Evolutionary conservation across 2,888 invertebrate genomes (phyloP).

Genomic region (Imbricaverruca yamaguchii): DNA sequence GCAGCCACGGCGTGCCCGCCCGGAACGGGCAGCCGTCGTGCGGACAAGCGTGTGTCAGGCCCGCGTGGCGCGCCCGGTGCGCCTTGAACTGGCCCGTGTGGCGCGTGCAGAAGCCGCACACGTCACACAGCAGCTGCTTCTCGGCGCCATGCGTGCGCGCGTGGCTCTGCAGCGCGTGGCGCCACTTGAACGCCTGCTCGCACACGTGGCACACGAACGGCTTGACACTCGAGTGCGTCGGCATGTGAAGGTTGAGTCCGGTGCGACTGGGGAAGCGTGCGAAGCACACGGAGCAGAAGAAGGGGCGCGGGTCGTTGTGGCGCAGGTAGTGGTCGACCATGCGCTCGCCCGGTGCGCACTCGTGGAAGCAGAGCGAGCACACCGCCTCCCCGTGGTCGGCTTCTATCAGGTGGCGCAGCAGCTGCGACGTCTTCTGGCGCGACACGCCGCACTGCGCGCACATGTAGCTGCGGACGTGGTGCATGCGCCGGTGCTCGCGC

Average conservation of each 20-base stretch:
- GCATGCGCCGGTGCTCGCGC: slow-evolving; percentile 19
- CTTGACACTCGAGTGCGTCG: slow-evolving; percentile 49
- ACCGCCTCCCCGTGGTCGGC: slow-evolving; percentile 37
- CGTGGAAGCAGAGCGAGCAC: slow-evolving; percentile 37
- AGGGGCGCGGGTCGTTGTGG: slow-evolving; percentile 47
- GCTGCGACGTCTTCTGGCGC: slow-evolving; percentile 12
- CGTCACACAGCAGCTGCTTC: slow-evolving; percentile 51
- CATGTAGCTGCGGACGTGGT: slow-evolving; percentile 20
- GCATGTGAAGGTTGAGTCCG: slow-evolving; percentile 47
- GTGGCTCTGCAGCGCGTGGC: slow-evolving; percentile 51
- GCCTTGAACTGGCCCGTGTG: slow-evolving; percentile 50
- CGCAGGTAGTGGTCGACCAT: background rate
- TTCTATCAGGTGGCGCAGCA: slow-evolving; percentile 23
- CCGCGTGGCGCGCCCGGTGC: slow-evolving; percentile 48
- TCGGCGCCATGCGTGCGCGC: slow-evolving; percentile 47
- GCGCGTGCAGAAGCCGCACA: slow-evolving; percentile 52
- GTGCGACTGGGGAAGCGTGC: slow-evolving; percentile 47
- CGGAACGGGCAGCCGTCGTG: slow-evolving; percentile 45
- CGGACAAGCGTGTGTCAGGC: slow-evolving; percentile 47
- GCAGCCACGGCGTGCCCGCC: slow-evolving; percentile 48
- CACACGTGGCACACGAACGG: slow-evolving; percentile 49
- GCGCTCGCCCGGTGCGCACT: background rate
- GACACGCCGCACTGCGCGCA: slow-evolving; percentile 5
- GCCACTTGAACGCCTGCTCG: slow-evolving; percentile 51
- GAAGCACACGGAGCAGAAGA: slow-evolving; percentile 49